Evolutionary conservation across 2,797 vertebrate genomes (phyloP).

Genomic region (Pristis pectinata): DNA sequence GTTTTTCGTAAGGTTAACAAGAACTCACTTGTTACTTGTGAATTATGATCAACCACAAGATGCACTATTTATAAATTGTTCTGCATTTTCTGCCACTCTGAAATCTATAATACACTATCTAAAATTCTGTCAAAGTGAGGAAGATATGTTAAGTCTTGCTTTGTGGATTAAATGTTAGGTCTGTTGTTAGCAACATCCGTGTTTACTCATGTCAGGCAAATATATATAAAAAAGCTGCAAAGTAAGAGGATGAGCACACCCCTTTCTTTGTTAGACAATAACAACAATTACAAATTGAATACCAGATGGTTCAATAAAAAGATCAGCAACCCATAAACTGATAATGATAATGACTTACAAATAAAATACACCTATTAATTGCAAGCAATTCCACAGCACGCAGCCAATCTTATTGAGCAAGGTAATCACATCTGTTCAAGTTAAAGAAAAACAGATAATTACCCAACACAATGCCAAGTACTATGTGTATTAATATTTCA

Average conservation of each 20-base stretch:
- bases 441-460: not conserved
- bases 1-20: not conserved
- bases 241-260: not conserved
- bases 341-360: not conserved
- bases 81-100: too few species aligned
- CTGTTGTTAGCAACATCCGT: not conserved
- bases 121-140: not conserved
- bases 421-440: not conserved
- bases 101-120: not conserved
- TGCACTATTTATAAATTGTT: not conserved
- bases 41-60: not conserved
- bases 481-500: not conserved
- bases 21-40: not conserved
- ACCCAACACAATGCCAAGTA: not conserved
- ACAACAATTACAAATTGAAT: not conserved
- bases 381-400: not conserved
- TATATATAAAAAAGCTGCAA: not conserved
- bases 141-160: not conserved
- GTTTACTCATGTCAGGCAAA: not conserved
- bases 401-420: not conserved
- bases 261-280: not conserved
- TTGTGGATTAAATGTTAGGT: not conserved
- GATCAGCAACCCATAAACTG: not conserved
- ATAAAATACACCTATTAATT: conserved; percentile 16
- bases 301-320: not conserved